These are phyloP conservation scores for Pammene aurita DNA, from an alignment of 2,888 invertebrate genomes.

Conservation along the genomic window DNA sequence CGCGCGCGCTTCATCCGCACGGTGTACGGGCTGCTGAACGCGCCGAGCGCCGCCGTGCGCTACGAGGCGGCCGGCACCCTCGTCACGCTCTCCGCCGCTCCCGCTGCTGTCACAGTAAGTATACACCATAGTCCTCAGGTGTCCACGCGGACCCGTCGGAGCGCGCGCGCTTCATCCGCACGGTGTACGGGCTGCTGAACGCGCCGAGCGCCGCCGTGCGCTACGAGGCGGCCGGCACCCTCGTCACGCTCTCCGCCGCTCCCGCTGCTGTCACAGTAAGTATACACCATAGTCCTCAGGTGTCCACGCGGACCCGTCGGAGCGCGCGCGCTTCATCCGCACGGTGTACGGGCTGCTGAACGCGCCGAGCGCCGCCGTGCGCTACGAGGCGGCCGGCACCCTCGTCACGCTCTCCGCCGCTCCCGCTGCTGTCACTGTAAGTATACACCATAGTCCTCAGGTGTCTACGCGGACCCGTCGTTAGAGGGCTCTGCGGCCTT, in stretches of 20 bases:
- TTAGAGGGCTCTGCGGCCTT: too few species aligned
- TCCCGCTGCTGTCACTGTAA: constrained; percentile 96
- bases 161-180: constrained; percentile 97
- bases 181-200: constrained; percentile 98
- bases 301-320: constrained; percentile 97
- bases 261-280: constrained; percentile 96
- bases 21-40: constrained; percentile 98
- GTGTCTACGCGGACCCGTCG: constrained; percentile 97
- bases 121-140: constrained; percentile 81
- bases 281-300: too few species aligned
- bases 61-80: constrained; percentile 99
- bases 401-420: constrained; percentile 98
- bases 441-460: too few species aligned
- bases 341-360: constrained; percentile 99
- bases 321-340: constrained; percentile 98
- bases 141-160: constrained; percentile 97
- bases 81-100: constrained; percentile 98
- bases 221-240: constrained; percentile 99
- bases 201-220: constrained; percentile 98
- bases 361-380: constrained; percentile 97
- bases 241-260: constrained; percentile 98
- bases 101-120: constrained; percentile 95
- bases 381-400: constrained; percentile 99
- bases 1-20: constrained; percentile 98
- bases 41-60: constrained; percentile 96